Percentiles rank a stretch among this genome's conserved stretches.
phyloP scores from a whole-genome alignment of 1,140 invertebrate species.

The Nylanderia fulva region DNA sequence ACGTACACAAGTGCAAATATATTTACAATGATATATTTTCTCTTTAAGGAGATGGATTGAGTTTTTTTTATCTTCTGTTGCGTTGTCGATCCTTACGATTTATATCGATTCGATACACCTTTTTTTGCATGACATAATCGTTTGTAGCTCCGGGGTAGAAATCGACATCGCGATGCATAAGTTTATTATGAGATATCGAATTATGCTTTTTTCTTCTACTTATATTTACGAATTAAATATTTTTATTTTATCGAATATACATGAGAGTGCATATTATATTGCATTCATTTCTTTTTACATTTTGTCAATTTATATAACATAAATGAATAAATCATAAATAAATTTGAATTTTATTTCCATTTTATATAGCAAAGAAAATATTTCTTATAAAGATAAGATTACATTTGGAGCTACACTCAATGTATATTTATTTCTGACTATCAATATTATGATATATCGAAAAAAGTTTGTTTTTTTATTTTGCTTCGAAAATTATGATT shows the following conservation, averaged over 20 bases:
- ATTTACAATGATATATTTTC: conserved; percentile 5
- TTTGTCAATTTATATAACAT: neutral
- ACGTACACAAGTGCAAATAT: neutral
- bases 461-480: neutral
- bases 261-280: neutral
- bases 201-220: neutral
- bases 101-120: neutral
- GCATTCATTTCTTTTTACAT: conserved; percentile 5
- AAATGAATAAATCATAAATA: neutral
- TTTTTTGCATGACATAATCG: conserved; percentile 36
- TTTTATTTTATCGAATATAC: neutral
- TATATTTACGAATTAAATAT: neutral
- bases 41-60: neutral
- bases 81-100: neutral
- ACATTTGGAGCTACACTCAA: too few species aligned
- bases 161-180: conserved; percentile 35
- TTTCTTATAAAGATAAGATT: too few species aligned
- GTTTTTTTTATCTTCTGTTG: neutral
- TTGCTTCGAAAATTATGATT: neutral
- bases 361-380: too few species aligned
- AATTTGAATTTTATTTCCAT: too few species aligned
- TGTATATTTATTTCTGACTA: too few species aligned
- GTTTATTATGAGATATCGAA: conserved; percentile 13
- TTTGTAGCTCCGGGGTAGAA: conserved; percentile 35
- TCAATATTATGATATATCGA: neutral